phyloP scores from a whole-genome alignment of 2,113 vertebrate genomes.

The Trinectes maculatus region DNA sequence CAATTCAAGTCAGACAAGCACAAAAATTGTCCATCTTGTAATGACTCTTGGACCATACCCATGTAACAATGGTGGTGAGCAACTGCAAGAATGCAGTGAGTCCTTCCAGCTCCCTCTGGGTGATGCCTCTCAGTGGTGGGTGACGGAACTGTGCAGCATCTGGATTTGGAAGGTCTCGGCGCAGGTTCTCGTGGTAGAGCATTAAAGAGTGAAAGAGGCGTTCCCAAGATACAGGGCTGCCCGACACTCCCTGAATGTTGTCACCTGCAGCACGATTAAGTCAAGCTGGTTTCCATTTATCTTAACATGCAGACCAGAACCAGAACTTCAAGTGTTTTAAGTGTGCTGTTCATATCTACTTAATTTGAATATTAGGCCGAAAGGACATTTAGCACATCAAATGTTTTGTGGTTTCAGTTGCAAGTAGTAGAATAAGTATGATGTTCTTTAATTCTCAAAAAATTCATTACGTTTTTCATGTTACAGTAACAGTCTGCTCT shows the following conservation, averaged over 20 bases:
- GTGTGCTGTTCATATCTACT: neutral
- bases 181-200: slow-evolving; percentile 96
- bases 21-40: neutral
- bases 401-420: too few relatives aligned
- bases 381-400: too few relatives aligned
- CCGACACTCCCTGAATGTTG: slow-evolving; percentile 91
- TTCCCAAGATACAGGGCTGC: slow-evolving; percentile 96
- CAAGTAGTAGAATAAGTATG: too few relatives aligned
- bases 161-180: slow-evolving; percentile 91
- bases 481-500: slow-evolving; percentile 43
- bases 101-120: slow-evolving; percentile 95
- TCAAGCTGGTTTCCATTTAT: neutral
- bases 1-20: too few relatives aligned
- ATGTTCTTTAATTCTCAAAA: too few relatives aligned
- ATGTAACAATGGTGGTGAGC: slow-evolving; percentile 91
- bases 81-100: slow-evolving; percentile 93
- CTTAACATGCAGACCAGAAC: neutral
- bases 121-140: slow-evolving; percentile 92
- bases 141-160: slow-evolving; percentile 93
- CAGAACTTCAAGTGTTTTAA: slow-evolving; percentile 3
- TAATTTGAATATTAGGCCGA: neutral
- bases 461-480: neutral
- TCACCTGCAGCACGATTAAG: slow-evolving; percentile 80
- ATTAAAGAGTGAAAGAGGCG: slow-evolving; percentile 98
- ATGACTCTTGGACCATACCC: slow-evolving; percentile 81